Evolutionary conservation across 2,113 vertebrate genomes (phyloP).

Genomic region (Falco punctatus): DNA sequence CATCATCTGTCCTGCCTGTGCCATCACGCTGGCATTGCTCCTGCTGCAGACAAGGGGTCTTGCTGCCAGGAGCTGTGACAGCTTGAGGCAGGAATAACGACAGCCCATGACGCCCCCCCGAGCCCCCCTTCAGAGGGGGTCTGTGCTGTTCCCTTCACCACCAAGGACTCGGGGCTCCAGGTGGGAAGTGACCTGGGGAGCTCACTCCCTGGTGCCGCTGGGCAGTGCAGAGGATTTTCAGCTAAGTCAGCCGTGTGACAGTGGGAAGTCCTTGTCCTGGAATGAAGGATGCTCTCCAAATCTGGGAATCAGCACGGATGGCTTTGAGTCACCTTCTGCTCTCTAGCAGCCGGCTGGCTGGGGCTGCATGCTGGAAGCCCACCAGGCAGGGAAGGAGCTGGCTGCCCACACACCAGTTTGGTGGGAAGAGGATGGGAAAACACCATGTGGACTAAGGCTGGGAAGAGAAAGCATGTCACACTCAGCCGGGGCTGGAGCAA

Average conservation of each 20-base stretch:
- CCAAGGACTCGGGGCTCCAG: not conserved
- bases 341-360: not conserved
- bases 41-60: not conserved
- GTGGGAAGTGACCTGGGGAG: rapidly evolving
- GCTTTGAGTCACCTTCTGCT: not conserved
- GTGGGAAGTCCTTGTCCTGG: not conserved
- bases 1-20: not conserved
- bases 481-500: not conserved
- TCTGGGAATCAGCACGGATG: not conserved
- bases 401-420: not conserved
- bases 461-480: not conserved
- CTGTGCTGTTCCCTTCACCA: not conserved
- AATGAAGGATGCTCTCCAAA: not conserved
- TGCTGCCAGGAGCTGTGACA: rapidly evolving
- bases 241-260: not conserved
- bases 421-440: not conserved
- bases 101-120: not conserved
- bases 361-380: not conserved
- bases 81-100: not conserved
- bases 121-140: not conserved
- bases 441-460: not conserved
- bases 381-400: not conserved
- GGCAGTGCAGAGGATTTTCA: not conserved
- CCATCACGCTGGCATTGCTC: not conserved
- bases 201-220: too few species aligned